phyloP scores from a whole-genome alignment of 2,113 vertebrate species.

The Toxotes jaculatrix region DNA sequence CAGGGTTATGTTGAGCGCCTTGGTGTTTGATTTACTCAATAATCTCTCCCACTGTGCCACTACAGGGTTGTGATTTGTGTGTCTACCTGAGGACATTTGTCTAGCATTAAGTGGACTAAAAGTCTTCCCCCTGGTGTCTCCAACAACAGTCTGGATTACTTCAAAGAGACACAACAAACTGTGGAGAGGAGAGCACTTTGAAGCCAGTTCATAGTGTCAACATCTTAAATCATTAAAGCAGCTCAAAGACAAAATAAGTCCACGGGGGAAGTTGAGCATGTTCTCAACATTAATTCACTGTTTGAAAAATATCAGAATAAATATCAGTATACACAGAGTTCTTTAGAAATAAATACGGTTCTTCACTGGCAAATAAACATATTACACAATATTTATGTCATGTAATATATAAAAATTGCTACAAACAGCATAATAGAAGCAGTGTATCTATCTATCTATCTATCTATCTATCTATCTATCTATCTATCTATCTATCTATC shows the following conservation, averaged over 20 bases:
- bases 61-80: constrained; percentile 28
- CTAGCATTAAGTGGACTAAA: constrained; percentile 18
- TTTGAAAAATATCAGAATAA: background rate
- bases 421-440: no score
- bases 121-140: constrained; percentile 14
- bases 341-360: background rate
- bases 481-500: no score
- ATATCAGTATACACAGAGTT: background rate
- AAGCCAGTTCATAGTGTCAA: constrained; percentile 41
- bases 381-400: no score
- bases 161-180: constrained; percentile 45
- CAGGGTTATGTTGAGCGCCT: background rate
- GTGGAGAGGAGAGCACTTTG: background rate
- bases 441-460: no score
- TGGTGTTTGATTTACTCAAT: constrained; percentile 44
- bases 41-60: background rate
- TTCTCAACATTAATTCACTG: background rate
- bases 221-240: constrained; percentile 56
- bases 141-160: constrained; percentile 6
- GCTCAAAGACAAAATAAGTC: constrained; percentile 18
- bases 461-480: no score
- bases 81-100: constrained; percentile 49
- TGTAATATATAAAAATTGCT: no score
- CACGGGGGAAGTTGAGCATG: background rate
- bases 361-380: no score